Evolutionary conservation across 1,140 invertebrate genomes (phyloP), one percentile per base, ranked within the genome.

Genomic region (Drosophila repleta): DNA sequence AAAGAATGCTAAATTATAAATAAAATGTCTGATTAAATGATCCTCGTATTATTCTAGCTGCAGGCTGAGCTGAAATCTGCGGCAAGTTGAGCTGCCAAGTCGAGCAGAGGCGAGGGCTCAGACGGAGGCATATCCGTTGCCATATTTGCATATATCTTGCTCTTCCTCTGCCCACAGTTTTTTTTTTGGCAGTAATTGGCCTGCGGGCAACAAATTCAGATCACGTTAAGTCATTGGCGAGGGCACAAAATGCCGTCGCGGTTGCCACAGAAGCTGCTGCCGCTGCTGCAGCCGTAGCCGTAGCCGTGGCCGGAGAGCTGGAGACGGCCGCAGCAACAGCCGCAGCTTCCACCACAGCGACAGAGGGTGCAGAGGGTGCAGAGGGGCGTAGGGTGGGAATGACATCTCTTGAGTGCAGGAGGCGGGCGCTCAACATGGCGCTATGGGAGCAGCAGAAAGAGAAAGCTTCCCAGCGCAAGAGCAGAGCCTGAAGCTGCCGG

Each of bases 141-240:
- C 64, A 71, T 58, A 68, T 73, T 65, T 70, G 45, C 67, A 74
- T 60, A 64, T 41, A 37, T 37, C 24, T 55, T 32, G 21, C 45
- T 37, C 43, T 15, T 17, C n/a, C n/a, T 43, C n/a, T 43, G 15
- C 39, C 39, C 17, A 6, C 0, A n/a, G 7, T 15, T 17, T 15
- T 43, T 18, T 65, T 55, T 60, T 29, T 67, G 65, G 68, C 87
- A 78, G 72, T 90, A 81, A 89, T 85, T 89, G 85, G 74, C 71
- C 58, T 60, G 81, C 71, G 69, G 75, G 72, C 80, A 89, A 90
- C 85, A 85, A 89, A 89, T 89, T 89, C 84, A 89, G 81, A 89
- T 85, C 78, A 90, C 85, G 78, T 79, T 85, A 85, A 89, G 70
- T 81, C 85, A 81, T 78, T 88, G 83, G 62, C 64, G 62, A 66